Conservation (phyloP, 2,797 vertebrate genomes). For the Coregonus suidteri region DNA sequence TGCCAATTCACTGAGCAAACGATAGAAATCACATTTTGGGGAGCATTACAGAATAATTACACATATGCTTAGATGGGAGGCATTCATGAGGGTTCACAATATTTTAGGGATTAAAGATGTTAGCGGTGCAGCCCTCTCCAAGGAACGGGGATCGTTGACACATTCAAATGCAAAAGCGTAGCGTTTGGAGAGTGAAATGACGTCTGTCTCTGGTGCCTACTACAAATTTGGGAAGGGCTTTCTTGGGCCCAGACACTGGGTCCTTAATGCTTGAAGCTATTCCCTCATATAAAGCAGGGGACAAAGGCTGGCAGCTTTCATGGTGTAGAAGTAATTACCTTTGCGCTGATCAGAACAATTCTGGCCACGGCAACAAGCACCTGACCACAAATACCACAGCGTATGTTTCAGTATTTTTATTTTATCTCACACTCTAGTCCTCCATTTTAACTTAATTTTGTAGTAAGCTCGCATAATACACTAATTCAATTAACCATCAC, state of each 20-base stretch:
- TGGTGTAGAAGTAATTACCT: constrained; percentile 76
- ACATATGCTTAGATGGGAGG: constrained; percentile 90
- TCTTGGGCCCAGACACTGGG: constrained; percentile 58
- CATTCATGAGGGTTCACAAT: constrained; percentile 82
- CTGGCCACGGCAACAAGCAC: constrained; percentile 43
- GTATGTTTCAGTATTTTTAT: constrained; percentile 33
- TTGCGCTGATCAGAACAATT: constrained; percentile 43
- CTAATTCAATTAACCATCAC: neutral
- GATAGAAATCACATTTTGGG: constrained; percentile 87
- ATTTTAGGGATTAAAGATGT: constrained; percentile 96
- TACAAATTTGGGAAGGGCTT: constrained; percentile 84
- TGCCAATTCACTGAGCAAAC: constrained; percentile 76
- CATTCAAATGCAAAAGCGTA: constrained; percentile 89
- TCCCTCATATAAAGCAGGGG: constrained; percentile 82
- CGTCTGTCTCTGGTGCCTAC: constrained; percentile 82
- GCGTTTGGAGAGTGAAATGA: constrained; percentile 85
- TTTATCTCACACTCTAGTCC: constrained; percentile 9
- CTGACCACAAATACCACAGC: constrained; percentile 18
- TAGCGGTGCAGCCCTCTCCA: constrained; percentile 83
- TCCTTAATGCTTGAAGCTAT: constrained; percentile 88
- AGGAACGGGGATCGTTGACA: constrained; percentile 85
- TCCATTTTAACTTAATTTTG: neutral
- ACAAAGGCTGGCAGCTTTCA: constrained; percentile 83
- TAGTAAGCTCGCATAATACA: neutral
- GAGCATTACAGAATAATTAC: constrained; percentile 88